Evolutionary conservation across 1,140 invertebrate species (phyloP).

Genomic region (Pemphigus obesinymphae): DNA sequence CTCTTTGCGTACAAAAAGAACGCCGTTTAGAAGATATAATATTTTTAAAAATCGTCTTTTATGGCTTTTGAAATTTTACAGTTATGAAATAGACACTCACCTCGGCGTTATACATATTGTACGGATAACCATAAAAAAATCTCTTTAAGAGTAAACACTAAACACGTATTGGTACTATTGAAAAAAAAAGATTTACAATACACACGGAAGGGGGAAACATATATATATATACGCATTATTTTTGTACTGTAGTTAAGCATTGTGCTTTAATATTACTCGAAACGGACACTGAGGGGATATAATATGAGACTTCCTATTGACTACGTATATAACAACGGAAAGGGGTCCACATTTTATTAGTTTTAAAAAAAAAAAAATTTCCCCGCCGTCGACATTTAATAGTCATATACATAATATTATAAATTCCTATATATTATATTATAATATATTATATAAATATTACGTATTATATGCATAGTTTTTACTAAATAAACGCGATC

Average conservation of each 20-base stretch:
- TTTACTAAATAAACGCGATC: too few relatives aligned
- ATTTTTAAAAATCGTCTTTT: not conserved
- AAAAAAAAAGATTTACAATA: slow-evolving; percentile 2
- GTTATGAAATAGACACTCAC: not conserved
- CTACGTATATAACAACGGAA: too few relatives aligned
- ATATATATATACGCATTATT: not conserved
- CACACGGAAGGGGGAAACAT: not conserved
- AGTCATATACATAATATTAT: too few relatives aligned
- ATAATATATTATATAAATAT: too few relatives aligned
- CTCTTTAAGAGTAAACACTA: not conserved
- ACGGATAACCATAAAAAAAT: not conserved
- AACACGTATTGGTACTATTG: not conserved
- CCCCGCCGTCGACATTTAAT: not conserved
- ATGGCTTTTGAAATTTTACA: not conserved
- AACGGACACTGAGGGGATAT: not conserved
- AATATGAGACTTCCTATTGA: not conserved
- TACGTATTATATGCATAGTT: too few relatives aligned
- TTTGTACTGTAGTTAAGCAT: too few relatives aligned
- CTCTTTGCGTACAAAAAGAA: too few relatives aligned
- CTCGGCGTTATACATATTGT: not conserved
- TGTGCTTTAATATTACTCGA: slow-evolving; percentile 3
- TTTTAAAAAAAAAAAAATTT: not conserved
- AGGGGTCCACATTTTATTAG: not conserved
- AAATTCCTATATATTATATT: too few relatives aligned
- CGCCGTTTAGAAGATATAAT: too few relatives aligned